Base-by-base conservation (phyloP, 2,888 invertebrate species). In the Torymus tubicola region DNA sequence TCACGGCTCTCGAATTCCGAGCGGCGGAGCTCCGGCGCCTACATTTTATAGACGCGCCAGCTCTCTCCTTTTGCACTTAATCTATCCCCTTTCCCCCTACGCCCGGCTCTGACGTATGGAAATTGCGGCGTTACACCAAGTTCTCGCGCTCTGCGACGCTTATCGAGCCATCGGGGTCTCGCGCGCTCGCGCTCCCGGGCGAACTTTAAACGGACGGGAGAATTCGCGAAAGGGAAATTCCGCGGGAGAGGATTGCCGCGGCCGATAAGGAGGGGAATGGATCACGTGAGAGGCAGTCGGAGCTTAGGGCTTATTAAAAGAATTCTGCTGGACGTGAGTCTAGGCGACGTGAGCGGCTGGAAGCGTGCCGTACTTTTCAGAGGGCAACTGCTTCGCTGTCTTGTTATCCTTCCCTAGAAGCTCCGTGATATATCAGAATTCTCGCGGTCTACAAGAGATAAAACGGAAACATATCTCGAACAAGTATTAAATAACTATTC, bases 111-210 rank as follows among this genome's bases (percentile, higher is more conserved):
- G 74, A 75, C 68, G 21, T 58, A 75, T 60, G 75, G 68, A 75
- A 75, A 68, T 75, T 68, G 67, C 67, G 21, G n/a, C 52, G 12
- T 14, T 63, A 4, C 61, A 63, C 21, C 31, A 57, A 73, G 55
- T 73, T 63, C 31, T 31, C 73, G 42, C 57, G 13, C 31, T 11
- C 64, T 12, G 65, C 57, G 24, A 21, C 61, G 77, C 63, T 64
- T 64, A 70, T 64, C 70, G 77, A 76, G 16, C 60, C 50, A 75
- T 75, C 57, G 65, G 50, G 24, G 67, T 65, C 73, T 21, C 12
- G n/a, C 13, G 53, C 14, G 57, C 65, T 11, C 2, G 4, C 13
- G 24, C 18, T 21, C 14, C 31, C 50, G 16, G 52, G 63, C 11
- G 21, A 61, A 70, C 77, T 77, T 77, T 64, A 55, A 69, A 70